Evolutionary conservation across 2,888 invertebrate species (phyloP), one percentile per base, ranked within the genome.

Genomic region (Phasia obesa): DNA sequence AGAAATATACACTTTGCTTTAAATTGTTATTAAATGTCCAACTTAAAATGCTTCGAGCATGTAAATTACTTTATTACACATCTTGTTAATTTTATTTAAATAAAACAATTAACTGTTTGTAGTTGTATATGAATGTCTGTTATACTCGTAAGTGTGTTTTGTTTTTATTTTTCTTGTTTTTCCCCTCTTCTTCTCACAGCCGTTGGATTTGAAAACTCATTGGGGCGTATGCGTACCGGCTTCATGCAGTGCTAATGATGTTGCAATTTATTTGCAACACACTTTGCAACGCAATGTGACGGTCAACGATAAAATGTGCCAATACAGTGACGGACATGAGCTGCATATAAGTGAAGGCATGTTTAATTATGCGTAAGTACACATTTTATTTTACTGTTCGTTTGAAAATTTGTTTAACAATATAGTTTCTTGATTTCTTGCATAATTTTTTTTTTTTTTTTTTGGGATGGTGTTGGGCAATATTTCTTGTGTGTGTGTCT

Each of bases 201-300:
- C 84, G 31, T 73, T 44, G 35, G 87, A 87, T 75, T 82, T 88
- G 38, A 77, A 85, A 31, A 86, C 94, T 0, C 93, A 93, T 79
- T 94, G 94, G 94, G 94, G 94, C 1, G 92, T 94, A 0, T 94
- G 94, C 87, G 91, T 94, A 6, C 94, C 94, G 15, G 93, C 93
- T 49, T 91, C 93, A 0, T 95, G 94, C 86, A 90, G 91, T 49
- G 91, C 92, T 0, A 87, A 90, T 7, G 93, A 94, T 21, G 92
- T 94, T 6, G 90, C 91, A 27, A 88, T 90, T n/a, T 93, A 88
- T 85, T 84, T 89, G 82, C 81, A 85, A 55, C 85, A 78, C 70
- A 85, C 86, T 82, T 74, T 88, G 70, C 86, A 93, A 84, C 91
- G 91, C 7, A 92, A 92, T 1, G 92, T 93, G 0, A 75, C 60